Percentiles rank a stretch among this genome's conserved stretches.
Conservation (phyloP, 2,888 invertebrate genomes). For the Apamea sordens region DNA sequence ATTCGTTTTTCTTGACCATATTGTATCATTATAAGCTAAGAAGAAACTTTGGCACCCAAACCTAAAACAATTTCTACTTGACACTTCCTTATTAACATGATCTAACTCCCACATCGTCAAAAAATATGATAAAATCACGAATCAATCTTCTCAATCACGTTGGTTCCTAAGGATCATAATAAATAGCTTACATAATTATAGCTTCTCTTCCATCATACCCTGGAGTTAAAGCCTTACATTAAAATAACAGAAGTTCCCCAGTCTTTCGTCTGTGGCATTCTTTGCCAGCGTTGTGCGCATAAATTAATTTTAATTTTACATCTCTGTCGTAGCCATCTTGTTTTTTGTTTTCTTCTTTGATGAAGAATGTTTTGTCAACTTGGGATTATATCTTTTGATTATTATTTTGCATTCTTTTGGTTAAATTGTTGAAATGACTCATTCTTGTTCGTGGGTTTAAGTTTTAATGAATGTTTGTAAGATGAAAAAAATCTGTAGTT, state of each 20-base stretch:
- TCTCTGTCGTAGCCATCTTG: constrained; percentile 67
- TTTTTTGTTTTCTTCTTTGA: constrained; percentile 63
- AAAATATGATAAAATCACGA: neutral
- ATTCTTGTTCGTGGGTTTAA: neutral
- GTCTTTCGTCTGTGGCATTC: constrained; percentile 83
- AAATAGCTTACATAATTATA: neutral
- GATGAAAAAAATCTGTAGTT: too few species aligned
- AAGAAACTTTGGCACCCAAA: neutral
- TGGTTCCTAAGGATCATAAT: neutral
- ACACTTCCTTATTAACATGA: neutral
- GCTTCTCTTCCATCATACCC: neutral
- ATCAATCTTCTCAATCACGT: neutral
- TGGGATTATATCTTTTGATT: constrained; percentile 60
- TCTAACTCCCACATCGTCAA: neutral
- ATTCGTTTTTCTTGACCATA: neutral
- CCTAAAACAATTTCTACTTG: neutral
- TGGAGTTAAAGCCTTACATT: constrained; percentile 50
- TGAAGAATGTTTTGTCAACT: constrained; percentile 75
- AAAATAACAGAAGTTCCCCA: constrained; percentile 74
- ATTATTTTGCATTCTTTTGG: constrained; percentile 58
- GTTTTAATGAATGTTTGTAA: neutral
- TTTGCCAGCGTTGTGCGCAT: constrained; percentile 75
- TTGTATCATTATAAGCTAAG: neutral
- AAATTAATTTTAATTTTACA: constrained; percentile 80
- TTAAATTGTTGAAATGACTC: constrained; percentile 38